Evolutionary conservation across 2,113 vertebrate genomes (phyloP).

Genomic region (Paramormyrops kingsleyae): DNA sequence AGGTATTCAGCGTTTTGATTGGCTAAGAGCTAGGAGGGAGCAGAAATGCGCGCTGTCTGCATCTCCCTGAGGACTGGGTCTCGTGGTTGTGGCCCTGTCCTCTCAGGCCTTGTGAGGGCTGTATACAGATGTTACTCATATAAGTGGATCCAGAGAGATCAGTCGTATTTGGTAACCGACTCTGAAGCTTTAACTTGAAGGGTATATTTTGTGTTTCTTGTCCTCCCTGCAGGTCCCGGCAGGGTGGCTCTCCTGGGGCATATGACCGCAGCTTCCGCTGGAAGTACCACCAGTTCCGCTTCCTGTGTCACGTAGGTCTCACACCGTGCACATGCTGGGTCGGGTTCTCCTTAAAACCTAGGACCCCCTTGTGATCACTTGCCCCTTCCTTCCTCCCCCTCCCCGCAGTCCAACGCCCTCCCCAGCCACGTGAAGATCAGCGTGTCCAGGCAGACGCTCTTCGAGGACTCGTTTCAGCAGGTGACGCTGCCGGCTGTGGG

Average conservation of each 20-base stretch:
- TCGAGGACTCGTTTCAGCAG: constrained; percentile 97
- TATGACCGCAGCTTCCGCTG: constrained; percentile 96
- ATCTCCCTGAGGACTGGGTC: background rate
- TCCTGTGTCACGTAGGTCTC: constrained; percentile 89
- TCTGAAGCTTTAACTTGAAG: background rate
- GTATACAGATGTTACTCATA: background rate
- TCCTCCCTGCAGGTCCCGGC: constrained; percentile 59
- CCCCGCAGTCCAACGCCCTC: constrained; percentile 78
- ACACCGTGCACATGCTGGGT: accelerated
- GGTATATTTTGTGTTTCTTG: background rate
- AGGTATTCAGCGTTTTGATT: background rate
- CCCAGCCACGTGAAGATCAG: constrained; percentile 98
- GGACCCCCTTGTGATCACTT: background rate
- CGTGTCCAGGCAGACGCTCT: constrained; percentile 90
- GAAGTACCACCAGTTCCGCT: constrained; percentile 98
- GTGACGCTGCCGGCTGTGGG: constrained; percentile 47
- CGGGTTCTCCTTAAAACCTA: background rate
- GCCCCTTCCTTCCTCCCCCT: background rate
- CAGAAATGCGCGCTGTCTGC: background rate
- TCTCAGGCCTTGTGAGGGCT: background rate
- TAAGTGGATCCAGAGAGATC: background rate
- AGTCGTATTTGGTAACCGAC: background rate
- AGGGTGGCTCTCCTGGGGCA: constrained; percentile 82
- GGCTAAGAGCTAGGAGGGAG: background rate
- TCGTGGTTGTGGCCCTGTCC: background rate